These are phyloP conservation scores for Sebastes cheni DNA, from an alignment of 2,797 vertebrate species.

Conservation along the genomic window DNA sequence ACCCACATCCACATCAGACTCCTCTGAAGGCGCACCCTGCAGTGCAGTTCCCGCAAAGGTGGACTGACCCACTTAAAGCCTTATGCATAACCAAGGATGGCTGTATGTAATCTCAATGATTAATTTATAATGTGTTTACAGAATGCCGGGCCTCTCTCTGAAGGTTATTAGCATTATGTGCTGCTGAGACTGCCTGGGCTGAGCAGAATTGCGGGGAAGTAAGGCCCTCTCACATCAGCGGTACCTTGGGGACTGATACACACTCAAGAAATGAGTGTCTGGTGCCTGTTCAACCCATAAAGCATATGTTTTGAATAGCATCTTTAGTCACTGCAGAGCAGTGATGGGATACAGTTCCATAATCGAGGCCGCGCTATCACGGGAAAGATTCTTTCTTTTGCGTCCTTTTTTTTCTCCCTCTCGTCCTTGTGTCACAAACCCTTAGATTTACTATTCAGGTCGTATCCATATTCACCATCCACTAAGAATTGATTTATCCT, in stretches of 20 bases:
- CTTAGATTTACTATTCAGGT: not conserved
- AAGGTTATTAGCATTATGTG: conserved; percentile 58
- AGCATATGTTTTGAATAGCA: conserved; percentile 20
- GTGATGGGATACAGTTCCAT: not conserved
- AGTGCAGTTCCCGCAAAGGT: conserved; percentile 29
- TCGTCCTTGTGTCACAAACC: not conserved
- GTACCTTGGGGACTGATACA: conserved; percentile 6
- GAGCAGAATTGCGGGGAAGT: not conserved
- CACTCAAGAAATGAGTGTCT: conserved; percentile 12
- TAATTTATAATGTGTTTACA: conserved; percentile 67
- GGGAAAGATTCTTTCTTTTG: not conserved
- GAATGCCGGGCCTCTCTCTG: conserved; percentile 38
- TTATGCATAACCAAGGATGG: conserved; percentile 48
- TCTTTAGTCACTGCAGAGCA: not conserved
- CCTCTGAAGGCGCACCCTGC: not conserved
- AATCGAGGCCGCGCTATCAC: not conserved
- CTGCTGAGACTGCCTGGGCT: conserved; percentile 2
- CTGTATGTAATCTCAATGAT: conserved; percentile 63
- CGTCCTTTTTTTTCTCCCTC: not conserved
- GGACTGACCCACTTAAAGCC: conserved; percentile 65
- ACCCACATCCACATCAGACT: not conserved
- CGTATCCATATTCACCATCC: not conserved
- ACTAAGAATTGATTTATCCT: not conserved
- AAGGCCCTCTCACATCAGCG: not conserved
- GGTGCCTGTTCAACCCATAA: not conserved